phyloP scores from a whole-genome alignment of 2,113 vertebrate genomes.

The Tachysurus fulvidraco region DNA sequence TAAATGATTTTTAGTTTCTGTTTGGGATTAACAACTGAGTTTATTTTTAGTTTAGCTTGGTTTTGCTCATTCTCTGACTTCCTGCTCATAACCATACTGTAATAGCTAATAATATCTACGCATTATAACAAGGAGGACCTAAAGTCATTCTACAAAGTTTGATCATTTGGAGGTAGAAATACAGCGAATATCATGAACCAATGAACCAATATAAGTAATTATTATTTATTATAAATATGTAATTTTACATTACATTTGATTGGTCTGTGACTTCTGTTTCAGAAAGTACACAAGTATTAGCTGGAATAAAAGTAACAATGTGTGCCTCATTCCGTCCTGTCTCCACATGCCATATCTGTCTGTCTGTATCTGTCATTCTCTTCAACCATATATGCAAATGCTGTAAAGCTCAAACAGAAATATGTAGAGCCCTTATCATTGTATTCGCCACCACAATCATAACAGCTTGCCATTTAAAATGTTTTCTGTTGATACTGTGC shows the following conservation, averaged over 20 bases:
- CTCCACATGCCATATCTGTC: conserved; percentile 14
- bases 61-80: not conserved
- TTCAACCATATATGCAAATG: not conserved
- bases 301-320: not conserved
- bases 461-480: conserved; percentile 31
- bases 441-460: conserved; percentile 36
- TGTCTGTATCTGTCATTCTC: not conserved
- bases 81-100: not conserved
- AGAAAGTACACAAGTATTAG: not conserved
- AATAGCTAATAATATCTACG: not conserved
- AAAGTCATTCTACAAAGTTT: not conserved
- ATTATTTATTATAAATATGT: not conserved
- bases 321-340: not conserved
- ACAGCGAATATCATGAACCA: not conserved
- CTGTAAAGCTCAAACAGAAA: not conserved
- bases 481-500: conserved; percentile 34
- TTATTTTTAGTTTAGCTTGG: not conserved
- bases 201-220: not conserved
- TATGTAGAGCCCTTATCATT: conserved; percentile 10
- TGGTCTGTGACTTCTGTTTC: not conserved
- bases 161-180: not conserved
- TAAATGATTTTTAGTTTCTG: no score
- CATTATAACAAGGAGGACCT: not conserved
- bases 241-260: not conserved
- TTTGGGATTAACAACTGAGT: not conserved